Conservation (phyloP, 2,888 invertebrate genomes). For the Nyleta sp. region DNA sequence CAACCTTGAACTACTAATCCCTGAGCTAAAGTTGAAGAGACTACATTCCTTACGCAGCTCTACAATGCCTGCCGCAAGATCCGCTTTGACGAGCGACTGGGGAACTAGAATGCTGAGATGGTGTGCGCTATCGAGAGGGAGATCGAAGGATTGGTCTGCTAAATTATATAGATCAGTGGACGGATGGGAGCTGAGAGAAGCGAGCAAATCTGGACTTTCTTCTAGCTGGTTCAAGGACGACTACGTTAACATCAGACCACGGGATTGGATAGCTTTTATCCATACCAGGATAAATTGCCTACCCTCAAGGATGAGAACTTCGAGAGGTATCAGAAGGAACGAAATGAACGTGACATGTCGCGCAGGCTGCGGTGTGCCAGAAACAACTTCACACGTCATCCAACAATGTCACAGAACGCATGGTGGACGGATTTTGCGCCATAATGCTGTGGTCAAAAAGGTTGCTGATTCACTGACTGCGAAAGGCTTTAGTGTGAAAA, state of each 20-base stretch:
- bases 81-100: neutral
- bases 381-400: constrained; percentile 46
- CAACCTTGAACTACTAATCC: constrained; percentile 56
- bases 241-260: constrained; percentile 68
- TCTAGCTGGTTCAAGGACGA: constrained; percentile 63
- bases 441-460: no score
- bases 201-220: constrained; percentile 2
- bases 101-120: neutral
- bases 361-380: constrained; percentile 8
- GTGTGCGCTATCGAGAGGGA: neutral
- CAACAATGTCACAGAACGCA: constrained; percentile 23
- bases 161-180: constrained; percentile 28
- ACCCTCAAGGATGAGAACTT: constrained; percentile 69
- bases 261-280: constrained; percentile 73
- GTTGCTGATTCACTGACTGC: no score
- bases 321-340: constrained; percentile 66
- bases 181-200: constrained; percentile 18
- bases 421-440: neutral
- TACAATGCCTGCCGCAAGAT: neutral
- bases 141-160: neutral
- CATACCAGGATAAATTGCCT: constrained; percentile 74
- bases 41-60: neutral
- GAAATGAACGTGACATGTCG: constrained; percentile 32
- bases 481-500: no score
- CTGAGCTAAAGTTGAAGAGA: constrained; percentile 21